Conservation (phyloP, 2,113 vertebrate species). For the Sinocyclocheilus anophthalmus region DNA sequence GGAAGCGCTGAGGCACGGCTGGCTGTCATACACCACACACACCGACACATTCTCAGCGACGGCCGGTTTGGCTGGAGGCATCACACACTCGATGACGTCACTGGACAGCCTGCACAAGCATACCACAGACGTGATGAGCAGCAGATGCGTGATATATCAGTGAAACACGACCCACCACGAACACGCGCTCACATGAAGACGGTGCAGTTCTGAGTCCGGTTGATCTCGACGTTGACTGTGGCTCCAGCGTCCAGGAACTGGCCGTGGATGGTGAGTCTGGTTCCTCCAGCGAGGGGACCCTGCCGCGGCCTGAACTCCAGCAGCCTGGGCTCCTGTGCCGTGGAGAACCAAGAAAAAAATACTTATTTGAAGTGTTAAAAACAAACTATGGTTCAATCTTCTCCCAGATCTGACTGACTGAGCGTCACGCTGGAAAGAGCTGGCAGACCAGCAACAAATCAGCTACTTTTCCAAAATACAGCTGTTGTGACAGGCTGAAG, state of each 20-base stretch:
- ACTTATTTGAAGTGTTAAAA: background rate
- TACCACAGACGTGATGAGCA: background rate
- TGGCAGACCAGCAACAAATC: background rate
- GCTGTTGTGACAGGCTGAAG: background rate
- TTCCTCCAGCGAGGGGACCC: conserved; percentile 89
- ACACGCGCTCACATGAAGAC: conserved; percentile 80
- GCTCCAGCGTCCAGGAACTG: conserved; percentile 85
- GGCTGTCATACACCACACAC: conserved; percentile 88
- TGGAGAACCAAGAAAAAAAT: background rate
- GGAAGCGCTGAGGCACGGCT: conserved; percentile 73
- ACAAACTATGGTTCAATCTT: background rate
- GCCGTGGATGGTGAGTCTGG: conserved; percentile 85
- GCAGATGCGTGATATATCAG: background rate
- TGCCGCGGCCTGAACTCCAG: conserved; percentile 76
- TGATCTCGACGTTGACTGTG: conserved; percentile 81
- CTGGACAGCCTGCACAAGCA: conserved; percentile 74
- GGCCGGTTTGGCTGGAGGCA: conserved; percentile 69
- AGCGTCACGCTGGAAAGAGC: background rate
- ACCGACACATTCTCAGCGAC: conserved; percentile 70
- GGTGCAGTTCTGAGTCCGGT: conserved; percentile 81
- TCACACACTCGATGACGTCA: conserved; percentile 81
- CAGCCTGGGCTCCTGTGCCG: conserved; percentile 81
- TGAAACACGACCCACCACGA: background rate
- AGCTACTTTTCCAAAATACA: background rate
- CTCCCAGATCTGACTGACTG: background rate